Evolutionary conservation across 2,113 vertebrate genomes (phyloP).

Genomic region (Sinocyclocheilus anophthalmus): DNA sequence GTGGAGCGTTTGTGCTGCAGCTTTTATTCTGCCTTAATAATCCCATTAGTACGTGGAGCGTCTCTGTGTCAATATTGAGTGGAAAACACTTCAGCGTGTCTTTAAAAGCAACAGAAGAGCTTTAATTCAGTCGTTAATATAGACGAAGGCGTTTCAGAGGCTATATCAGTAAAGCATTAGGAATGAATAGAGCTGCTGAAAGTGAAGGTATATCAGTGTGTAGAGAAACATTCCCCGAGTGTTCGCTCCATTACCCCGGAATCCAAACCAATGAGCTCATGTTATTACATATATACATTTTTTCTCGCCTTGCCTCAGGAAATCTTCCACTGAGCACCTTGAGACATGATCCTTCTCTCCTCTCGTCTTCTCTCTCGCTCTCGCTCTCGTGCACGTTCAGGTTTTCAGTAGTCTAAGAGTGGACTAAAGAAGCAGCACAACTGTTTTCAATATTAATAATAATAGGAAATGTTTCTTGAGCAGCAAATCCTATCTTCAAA

Average conservation of each 20-base stretch:
- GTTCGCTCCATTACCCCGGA: not conserved
- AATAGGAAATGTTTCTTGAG: not conserved
- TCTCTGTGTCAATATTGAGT: not conserved
- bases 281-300: constrained; percentile 29
- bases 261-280: constrained; percentile 24
- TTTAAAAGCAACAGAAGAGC: not conserved
- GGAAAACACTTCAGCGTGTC: not conserved
- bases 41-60: not conserved
- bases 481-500: not conserved
- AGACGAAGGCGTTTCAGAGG: not conserved
- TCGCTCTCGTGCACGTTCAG: not conserved
- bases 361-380: not conserved
- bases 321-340: not conserved
- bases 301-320: constrained; percentile 22
- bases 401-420: not conserved
- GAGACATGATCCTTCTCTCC: not conserved
- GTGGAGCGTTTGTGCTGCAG: not conserved
- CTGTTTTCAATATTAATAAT: not conserved
- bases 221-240: constrained; percentile 9
- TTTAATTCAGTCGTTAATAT: not conserved
- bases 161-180: not conserved
- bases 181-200: not conserved
- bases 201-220: constrained; percentile 12
- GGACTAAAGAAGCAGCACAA: not conserved
- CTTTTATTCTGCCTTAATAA: not conserved